A percentile compares a stretch with the other conserved stretches of the same genome.
Evolutionary conservation across 2,888 invertebrate species (phyloP).

Genomic region (Opisthograptis luteolata): DNA sequence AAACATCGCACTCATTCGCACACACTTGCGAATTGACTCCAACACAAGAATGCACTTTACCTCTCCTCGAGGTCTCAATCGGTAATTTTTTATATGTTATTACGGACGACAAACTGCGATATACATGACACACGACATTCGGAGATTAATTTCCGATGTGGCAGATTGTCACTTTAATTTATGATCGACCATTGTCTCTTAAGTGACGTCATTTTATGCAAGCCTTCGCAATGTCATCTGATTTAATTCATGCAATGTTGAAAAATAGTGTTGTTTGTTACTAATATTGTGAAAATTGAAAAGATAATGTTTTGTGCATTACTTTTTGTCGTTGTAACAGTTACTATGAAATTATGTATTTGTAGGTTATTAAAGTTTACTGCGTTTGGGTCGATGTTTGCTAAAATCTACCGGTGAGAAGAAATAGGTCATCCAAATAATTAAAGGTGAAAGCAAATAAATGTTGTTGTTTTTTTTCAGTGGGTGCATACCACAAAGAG

Average conservation of each 20-base stretch:
- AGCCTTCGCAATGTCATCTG: conserved; percentile 56
- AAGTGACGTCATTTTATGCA: conserved; percentile 73
- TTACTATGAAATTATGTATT: background rate
- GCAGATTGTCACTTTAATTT: conserved; percentile 80
- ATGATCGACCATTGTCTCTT: conserved; percentile 79
- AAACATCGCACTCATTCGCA: conserved; percentile 68
- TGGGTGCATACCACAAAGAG: conserved; percentile 6
- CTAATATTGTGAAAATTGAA: background rate
- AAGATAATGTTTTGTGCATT: too few species aligned
- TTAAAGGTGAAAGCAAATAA: background rate
- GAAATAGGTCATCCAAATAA: background rate
- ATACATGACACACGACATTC: conserved; percentile 72
- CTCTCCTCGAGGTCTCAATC: conserved; percentile 69
- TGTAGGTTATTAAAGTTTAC: background rate
- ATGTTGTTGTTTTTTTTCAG: background rate
- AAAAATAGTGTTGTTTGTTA: conserved; percentile 39
- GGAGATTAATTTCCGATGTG: conserved; percentile 81
- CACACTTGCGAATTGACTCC: conserved; percentile 73
- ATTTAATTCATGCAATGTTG: conserved; percentile 51
- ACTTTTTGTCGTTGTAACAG: background rate
- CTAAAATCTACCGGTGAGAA: background rate
- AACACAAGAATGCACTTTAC: conserved; percentile 82
- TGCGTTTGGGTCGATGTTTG: background rate
- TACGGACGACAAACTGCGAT: conserved; percentile 63
- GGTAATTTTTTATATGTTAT: conserved; percentile 75